These are phyloP conservation scores for Drosophila persimilis DNA, from an alignment of 1,140 invertebrate species.

Conservation along the genomic window DNA sequence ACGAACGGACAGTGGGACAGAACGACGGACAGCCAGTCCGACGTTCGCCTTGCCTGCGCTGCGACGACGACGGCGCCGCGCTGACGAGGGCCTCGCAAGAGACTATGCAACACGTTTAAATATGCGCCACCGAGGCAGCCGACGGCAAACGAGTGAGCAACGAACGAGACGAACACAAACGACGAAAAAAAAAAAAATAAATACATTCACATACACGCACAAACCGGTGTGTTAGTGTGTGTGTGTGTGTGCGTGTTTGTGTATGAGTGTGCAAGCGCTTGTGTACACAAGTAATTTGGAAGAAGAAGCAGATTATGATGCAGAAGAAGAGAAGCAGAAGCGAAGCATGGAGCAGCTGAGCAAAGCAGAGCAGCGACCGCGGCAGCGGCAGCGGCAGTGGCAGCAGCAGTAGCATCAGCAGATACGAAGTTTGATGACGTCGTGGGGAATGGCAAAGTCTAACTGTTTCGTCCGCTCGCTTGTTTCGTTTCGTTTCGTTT, in stretches of 20 bases:
- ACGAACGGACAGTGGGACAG: constrained; percentile 63
- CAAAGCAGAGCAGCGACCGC: constrained; percentile 6
- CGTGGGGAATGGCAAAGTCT: constrained; percentile 50
- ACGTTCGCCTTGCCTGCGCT: constrained; percentile 49
- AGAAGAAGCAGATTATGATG: constrained; percentile 59
- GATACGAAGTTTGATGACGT: constrained; percentile 68
- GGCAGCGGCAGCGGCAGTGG: neutral
- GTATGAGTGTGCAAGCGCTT: constrained; percentile 25
- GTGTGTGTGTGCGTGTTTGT: neutral
- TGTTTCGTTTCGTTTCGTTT: constrained; percentile 7
- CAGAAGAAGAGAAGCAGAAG: constrained; percentile 37
- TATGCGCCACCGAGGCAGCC: constrained; percentile 76
- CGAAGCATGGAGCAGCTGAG: constrained; percentile 33
- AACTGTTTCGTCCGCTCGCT: constrained; percentile 35
- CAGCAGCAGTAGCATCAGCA: neutral
- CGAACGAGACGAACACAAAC: constrained; percentile 46
- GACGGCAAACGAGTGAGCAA: constrained; percentile 65
- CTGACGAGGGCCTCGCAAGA: constrained; percentile 75
- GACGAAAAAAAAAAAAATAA: constrained; percentile 45
- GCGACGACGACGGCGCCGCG: constrained; percentile 36
- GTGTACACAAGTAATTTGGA: constrained; percentile 63
- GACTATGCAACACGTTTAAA: constrained; percentile 80
- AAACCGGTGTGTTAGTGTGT: constrained; percentile 25
- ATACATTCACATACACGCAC: constrained; percentile 35
- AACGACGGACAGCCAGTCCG: constrained; percentile 34